These are phyloP conservation scores for Dromas ardeola DNA, from an alignment of 2,113 vertebrate genomes.

Conservation along the genomic window DNA sequence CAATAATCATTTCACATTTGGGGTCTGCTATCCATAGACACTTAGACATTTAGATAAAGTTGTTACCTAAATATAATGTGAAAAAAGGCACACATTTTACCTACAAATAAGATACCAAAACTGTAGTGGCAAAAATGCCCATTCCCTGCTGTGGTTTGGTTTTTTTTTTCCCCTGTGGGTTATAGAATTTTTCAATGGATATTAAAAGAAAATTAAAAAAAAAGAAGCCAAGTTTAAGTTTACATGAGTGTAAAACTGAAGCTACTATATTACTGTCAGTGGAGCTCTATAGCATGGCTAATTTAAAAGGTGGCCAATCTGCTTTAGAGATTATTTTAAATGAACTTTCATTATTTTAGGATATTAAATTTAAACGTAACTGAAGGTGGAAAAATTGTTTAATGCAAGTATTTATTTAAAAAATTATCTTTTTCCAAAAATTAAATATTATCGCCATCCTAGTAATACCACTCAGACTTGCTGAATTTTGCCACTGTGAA, in stretches of 20 bases:
- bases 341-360: neutral
- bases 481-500: neutral
- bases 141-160: neutral
- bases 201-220: neutral
- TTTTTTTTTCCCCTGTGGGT: neutral
- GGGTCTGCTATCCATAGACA: neutral
- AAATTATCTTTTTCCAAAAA: neutral
- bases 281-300: neutral
- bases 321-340: slow-evolving; percentile 13
- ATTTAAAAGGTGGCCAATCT: neutral
- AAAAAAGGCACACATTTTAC: neutral
- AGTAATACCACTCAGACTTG: neutral
- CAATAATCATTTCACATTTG: neutral
- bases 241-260: neutral
- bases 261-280: neutral
- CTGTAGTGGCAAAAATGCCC: neutral
- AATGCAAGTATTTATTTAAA: neutral
- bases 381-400: neutral
- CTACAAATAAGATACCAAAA: neutral
- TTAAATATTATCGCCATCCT: neutral
- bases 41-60: neutral
- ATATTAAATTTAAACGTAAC: neutral
- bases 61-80: neutral
- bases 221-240: neutral
- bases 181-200: neutral